Evolutionary conservation across 2,888 invertebrate genomes (phyloP).

Genomic region (Drosophila meridiana): DNA sequence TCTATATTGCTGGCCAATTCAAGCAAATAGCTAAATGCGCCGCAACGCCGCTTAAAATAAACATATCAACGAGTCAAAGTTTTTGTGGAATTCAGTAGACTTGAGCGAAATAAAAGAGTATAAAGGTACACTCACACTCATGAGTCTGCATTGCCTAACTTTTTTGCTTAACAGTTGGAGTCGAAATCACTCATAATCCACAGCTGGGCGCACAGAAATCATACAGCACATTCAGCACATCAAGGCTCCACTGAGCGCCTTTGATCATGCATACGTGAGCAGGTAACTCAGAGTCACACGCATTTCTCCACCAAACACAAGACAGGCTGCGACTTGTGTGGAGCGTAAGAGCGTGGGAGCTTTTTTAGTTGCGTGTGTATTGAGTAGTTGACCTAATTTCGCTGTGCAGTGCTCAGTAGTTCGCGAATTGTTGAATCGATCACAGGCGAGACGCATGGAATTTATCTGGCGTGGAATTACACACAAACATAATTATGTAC

Average conservation of each 20-base stretch:
- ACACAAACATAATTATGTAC: background rate
- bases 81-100: background rate
- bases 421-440: background rate
- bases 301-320: background rate
- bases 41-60: background rate
- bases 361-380: background rate
- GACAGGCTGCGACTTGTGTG: background rate
- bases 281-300: background rate
- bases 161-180: background rate
- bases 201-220: background rate
- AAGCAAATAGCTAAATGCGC: background rate
- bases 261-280: background rate
- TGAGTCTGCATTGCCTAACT: background rate
- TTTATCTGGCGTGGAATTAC: background rate
- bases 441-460: no score
- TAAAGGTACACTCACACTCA: background rate
- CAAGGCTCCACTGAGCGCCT: background rate
- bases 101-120: background rate
- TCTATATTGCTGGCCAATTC: background rate
- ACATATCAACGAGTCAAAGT: background rate
- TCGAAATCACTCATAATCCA: background rate
- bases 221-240: background rate
- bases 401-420: background rate
- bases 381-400: no score
- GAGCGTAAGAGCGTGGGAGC: background rate